Percentiles rank a stretch among this genome's conserved stretches.
phyloP scores from a whole-genome alignment of 1,140 invertebrate genomes.

The Penaeus japonicus region DNA sequence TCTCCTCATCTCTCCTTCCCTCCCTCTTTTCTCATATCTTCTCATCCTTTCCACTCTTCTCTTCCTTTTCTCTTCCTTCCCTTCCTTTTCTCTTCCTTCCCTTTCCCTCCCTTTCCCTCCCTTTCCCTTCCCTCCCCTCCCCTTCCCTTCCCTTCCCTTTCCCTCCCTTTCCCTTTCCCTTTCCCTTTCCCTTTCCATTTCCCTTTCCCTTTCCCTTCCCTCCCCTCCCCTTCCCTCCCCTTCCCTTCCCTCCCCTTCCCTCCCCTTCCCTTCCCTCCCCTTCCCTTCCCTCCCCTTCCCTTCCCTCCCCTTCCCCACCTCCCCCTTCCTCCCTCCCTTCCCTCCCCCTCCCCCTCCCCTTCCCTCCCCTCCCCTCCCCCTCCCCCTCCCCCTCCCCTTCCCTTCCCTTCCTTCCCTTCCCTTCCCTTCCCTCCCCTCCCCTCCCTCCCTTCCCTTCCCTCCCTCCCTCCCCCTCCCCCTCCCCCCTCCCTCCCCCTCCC shows the following conservation, averaged over 20 bases:
- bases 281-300: background rate
- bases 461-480: background rate
- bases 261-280: background rate
- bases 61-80: background rate
- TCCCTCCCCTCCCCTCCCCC: too few relatives aligned
- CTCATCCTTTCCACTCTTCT: background rate
- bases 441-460: background rate
- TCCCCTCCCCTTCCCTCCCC: background rate
- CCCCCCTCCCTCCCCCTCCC: background rate
- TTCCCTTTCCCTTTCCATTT: background rate
- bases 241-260: background rate
- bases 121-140: background rate
- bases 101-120: background rate
- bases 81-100: background rate
- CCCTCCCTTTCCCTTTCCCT: background rate
- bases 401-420: background rate
- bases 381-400: background rate
- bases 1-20: background rate
- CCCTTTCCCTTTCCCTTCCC: background rate
- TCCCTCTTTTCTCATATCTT: background rate
- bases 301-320: background rate
- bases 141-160: background rate
- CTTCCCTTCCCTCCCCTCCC: background rate
- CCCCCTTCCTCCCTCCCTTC: background rate
- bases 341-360: too few relatives aligned